A percentile compares a stretch with the other conserved stretches of the same genome.
phyloP scores from a whole-genome alignment of 2,797 vertebrate species.

The Zenarchopterus dispar region DNA sequence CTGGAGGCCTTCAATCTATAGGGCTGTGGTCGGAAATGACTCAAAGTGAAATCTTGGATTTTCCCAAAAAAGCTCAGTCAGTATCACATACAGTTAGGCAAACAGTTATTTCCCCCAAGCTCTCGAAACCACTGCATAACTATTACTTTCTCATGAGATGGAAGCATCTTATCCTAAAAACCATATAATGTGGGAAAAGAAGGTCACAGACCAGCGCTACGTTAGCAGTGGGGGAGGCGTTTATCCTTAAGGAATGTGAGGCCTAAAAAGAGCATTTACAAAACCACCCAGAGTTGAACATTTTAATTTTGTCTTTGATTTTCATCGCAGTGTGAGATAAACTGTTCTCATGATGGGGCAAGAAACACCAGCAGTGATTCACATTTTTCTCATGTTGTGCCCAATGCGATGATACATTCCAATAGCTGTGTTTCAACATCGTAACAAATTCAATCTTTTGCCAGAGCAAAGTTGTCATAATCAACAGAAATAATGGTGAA shows the following conservation, averaged over 20 bases:
- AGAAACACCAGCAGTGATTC: not conserved
- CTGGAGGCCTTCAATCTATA: conserved; percentile 54
- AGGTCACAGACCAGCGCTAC: conserved; percentile 48
- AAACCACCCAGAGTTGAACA: not conserved
- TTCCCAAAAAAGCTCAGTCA: conserved; percentile 55
- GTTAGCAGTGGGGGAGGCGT: conserved; percentile 1
- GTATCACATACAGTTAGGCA: conserved; percentile 59
- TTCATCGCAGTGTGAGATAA: too few species aligned
- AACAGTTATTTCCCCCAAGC: conserved; percentile 47
- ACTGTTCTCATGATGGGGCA: not conserved
- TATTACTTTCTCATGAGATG: conserved; percentile 62
- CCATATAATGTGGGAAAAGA: conserved; percentile 55
- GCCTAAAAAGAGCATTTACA: not conserved
- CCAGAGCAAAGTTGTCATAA: too few species aligned
- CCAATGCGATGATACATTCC: not conserved
- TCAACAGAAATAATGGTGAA: too few species aligned
- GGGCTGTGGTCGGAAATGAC: conserved; percentile 49
- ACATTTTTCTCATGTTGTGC: conserved; percentile 3
- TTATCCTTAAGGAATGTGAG: not conserved
- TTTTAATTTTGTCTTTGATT: not conserved
- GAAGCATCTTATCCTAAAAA: conserved; percentile 51
- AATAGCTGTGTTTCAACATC: too few species aligned
- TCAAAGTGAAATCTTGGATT: conserved; percentile 34
- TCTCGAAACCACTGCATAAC: conserved; percentile 62
- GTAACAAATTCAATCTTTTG: too few species aligned